A percentile compares a stretch with the other conserved stretches of the same genome.
Conservation (phyloP, 2,888 invertebrate species). For the Penaeus monodon region DNA sequence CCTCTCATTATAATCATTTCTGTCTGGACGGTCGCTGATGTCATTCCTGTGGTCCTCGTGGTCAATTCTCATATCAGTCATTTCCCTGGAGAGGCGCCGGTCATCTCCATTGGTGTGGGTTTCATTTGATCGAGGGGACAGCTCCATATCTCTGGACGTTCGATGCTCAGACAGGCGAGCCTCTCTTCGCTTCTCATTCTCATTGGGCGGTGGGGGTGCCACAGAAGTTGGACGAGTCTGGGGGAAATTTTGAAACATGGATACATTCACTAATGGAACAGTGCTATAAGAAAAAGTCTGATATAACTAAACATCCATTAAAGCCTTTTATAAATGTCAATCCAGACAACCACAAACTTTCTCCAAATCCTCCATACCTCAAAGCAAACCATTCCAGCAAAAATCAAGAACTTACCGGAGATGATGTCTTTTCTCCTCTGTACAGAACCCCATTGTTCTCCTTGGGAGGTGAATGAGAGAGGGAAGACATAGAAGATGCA, state of each 20-base stretch:
- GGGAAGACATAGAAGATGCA: constrained; percentile 33
- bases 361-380: too few relatives aligned
- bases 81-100: constrained; percentile 30
- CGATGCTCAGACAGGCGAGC: constrained; percentile 40
- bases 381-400: neutral
- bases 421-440: constrained; percentile 56
- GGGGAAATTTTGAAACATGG: neutral
- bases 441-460: constrained; percentile 52
- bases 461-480: constrained; percentile 52
- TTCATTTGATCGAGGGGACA: constrained; percentile 46
- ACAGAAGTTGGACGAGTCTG: constrained; percentile 54
- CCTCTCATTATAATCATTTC: constrained; percentile 42
- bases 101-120: constrained; percentile 57
- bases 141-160: constrained; percentile 37
- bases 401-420: constrained; percentile 35
- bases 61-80: constrained; percentile 39
- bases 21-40: constrained; percentile 47
- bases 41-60: constrained; percentile 38
- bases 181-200: constrained; percentile 44
- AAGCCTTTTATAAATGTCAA: too few relatives aligned
- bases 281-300: too few relatives aligned
- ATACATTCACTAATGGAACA: too few relatives aligned
- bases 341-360: too few relatives aligned
- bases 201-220: constrained; percentile 49
- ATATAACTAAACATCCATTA: too few relatives aligned